Conservation (phyloP, 2,797 vertebrate genomes). For the Passerculus sandwichensis region DNA sequence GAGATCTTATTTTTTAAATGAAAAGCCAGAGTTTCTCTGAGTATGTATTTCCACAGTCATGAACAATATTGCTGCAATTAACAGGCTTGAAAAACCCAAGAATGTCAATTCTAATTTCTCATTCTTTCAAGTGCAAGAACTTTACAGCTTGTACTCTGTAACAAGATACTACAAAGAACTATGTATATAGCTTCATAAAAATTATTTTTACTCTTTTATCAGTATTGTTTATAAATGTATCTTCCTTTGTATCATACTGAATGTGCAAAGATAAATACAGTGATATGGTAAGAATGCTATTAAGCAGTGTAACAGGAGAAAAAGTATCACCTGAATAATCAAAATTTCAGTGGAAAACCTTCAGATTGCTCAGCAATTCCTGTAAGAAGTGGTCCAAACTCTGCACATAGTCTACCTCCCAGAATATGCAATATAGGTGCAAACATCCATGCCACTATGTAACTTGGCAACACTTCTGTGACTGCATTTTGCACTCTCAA, state of each 20-base stretch:
- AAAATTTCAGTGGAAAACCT: neutral
- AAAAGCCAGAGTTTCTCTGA: neutral
- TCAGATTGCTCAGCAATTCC: neutral
- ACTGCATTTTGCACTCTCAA: neutral
- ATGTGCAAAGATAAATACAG: neutral
- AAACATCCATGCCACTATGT: neutral
- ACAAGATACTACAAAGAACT: neutral
- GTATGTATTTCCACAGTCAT: neutral
- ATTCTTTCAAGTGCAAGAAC: neutral
- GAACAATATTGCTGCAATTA: neutral
- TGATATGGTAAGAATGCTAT: neutral
- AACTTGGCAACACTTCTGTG: neutral
- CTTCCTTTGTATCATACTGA: neutral
- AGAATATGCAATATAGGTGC: accelerated
- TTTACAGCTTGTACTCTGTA: neutral
- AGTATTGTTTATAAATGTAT: neutral
- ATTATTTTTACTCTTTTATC: neutral
- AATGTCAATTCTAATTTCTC: neutral
- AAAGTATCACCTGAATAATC: neutral
- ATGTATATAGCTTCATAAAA: neutral
- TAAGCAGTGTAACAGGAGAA: neutral
- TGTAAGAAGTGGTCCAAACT: neutral
- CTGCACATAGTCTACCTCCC: neutral
- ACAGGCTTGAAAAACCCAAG: neutral
- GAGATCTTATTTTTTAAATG: neutral